Percentiles rank a stretch among this genome's conserved stretches.
Conservation (phyloP, 1,140 invertebrate genomes). For the Drosophila lowei region DNA sequence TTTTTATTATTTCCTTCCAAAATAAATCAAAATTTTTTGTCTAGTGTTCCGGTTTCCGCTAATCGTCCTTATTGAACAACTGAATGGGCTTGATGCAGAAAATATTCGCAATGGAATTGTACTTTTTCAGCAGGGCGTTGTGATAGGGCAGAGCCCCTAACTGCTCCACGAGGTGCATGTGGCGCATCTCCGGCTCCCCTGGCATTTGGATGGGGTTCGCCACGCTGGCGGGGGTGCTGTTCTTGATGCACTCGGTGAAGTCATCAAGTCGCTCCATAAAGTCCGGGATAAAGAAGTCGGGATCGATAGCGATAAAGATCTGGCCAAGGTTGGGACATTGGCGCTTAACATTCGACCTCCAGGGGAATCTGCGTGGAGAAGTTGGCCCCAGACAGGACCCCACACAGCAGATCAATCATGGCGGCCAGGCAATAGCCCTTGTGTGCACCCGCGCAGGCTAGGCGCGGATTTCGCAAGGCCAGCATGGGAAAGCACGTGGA, state of each 20-base stretch:
- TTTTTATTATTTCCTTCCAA: neutral
- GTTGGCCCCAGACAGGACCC: constrained; percentile 50
- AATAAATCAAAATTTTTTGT: too few species aligned
- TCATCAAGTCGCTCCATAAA: constrained; percentile 47
- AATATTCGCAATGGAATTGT: constrained; percentile 22
- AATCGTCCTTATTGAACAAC: neutral
- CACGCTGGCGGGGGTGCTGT: neutral
- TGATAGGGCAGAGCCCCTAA: constrained; percentile 34
- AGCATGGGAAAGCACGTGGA: constrained; percentile 86
- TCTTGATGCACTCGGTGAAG: constrained; percentile 29
- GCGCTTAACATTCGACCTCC: constrained; percentile 2
- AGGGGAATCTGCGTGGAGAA: constrained; percentile 35
- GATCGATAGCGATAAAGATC: constrained; percentile 48
- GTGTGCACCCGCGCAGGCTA: constrained; percentile 94
- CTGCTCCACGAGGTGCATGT: constrained; percentile 49
- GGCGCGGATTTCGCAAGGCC: constrained; percentile 86
- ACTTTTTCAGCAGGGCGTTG: constrained; percentile 38
- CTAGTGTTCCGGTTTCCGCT: too few species aligned
- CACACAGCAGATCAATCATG: constrained; percentile 91
- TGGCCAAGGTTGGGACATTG: constrained; percentile 40
- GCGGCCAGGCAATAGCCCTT: constrained; percentile 94
- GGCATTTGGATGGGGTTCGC: constrained; percentile 14
- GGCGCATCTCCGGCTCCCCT: constrained; percentile 36
- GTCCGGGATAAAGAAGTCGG: constrained; percentile 38
- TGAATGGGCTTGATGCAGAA: constrained; percentile 40